phyloP scores from a whole-genome alignment of 2,113 vertebrate species.

The Myotis yumanensis region DNA sequence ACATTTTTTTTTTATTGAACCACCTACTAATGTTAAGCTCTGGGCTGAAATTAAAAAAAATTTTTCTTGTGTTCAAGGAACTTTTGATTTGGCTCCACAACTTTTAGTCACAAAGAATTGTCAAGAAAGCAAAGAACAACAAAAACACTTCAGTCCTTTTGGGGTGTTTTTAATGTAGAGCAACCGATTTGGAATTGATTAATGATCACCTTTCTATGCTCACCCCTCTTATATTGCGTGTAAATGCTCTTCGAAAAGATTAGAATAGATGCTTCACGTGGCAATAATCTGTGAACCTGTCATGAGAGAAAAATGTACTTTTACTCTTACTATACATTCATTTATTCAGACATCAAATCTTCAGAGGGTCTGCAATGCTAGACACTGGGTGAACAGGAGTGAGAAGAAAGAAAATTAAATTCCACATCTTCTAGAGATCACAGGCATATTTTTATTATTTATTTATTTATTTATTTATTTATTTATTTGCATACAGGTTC shows the following conservation, averaged over 20 bases:
- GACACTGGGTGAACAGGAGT: neutral
- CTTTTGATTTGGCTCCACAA: neutral
- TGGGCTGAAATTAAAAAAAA: neutral
- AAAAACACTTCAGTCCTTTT: neutral
- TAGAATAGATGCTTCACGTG: neutral
- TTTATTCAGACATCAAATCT: neutral
- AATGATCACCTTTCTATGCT: neutral
- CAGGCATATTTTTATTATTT: no score
- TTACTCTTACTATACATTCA: neutral
- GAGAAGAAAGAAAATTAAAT: neutral
- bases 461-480: no score
- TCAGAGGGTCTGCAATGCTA: neutral
- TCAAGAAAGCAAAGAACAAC: neutral
- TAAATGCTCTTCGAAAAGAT: neutral
- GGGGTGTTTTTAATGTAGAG: neutral
- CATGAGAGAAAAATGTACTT: slow-evolving; percentile 9
- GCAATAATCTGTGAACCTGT: neutral
- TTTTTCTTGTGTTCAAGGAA: neutral
- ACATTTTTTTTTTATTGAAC: neutral
- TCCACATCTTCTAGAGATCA: neutral
- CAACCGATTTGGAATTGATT: neutral
- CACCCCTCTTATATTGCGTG: neutral
- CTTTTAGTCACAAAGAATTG: neutral
- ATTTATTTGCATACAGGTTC: neutral
- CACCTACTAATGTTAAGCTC: neutral